Conservation (phyloP, 2,797 vertebrate genomes). For the Eospalax fontanierii region DNA sequence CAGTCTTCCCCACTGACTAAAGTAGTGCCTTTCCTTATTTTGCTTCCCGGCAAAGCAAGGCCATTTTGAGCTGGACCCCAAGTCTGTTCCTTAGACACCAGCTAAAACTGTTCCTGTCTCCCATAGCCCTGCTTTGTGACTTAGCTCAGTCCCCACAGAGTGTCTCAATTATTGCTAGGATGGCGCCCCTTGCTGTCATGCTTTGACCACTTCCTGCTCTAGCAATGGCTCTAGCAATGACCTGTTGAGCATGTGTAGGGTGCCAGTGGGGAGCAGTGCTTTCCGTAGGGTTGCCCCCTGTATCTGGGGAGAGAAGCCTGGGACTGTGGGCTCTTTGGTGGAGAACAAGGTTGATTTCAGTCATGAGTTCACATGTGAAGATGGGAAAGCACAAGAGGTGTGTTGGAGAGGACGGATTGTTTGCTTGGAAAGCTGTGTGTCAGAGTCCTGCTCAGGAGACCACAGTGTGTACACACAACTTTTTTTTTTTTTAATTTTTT, state of each 20-base stretch:
- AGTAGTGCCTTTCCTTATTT: neutral
- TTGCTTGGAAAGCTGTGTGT: neutral
- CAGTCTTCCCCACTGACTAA: neutral
- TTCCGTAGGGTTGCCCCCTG: neutral
- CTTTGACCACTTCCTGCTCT: neutral
- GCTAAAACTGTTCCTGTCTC: neutral
- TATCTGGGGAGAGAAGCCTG: neutral
- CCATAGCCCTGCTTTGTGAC: accelerated
- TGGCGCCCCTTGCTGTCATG: too few species aligned
- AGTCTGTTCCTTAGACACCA: neutral
- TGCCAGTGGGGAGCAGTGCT: neutral
- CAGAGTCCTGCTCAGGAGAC: neutral
- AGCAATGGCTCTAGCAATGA: neutral
- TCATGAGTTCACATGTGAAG: neutral
- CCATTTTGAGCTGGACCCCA: neutral
- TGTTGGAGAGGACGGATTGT: accelerated
- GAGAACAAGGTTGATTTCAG: too few species aligned
- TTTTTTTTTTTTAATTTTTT: too few species aligned
- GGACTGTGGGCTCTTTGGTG: neutral
- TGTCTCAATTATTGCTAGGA: neutral
- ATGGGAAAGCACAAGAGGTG: neutral
- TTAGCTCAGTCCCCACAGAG: neutral
- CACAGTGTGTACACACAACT: neutral
- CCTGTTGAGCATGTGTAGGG: neutral
- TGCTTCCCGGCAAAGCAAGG: neutral